Evolutionary conservation across 2,888 invertebrate genomes (phyloP), one percentile per base, ranked within the genome.

Genomic region (Cosmorhoe ocellata): DNA sequence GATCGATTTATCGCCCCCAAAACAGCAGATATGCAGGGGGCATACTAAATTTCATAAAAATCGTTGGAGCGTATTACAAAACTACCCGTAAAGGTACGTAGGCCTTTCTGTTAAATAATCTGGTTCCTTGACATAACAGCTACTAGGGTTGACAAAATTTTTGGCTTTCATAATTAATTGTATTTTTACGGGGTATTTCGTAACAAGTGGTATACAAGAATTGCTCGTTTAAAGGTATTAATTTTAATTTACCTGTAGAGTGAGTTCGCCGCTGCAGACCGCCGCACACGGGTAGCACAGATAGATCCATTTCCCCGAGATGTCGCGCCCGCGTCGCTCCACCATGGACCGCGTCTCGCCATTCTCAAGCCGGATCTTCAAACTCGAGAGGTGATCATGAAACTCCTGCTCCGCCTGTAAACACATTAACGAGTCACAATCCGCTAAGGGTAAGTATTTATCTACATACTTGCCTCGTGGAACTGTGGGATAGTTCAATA

Each of bases 271-370:
- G 57, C 81, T 83, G 71, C 90, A 90, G 18, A 84, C 74, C 2
- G 91, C 91, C 1, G 87, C 89, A 64, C 92, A 92, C 3, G 91
- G 89, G 63, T 81, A 91, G 73, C 92, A 92, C 56, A 89, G 65
- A 63, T 91, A 91, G 38, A 84, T 80, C 84, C 88, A 91, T 51
- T 84, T 81, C 53, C 89, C 83, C 7, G 84, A 76, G 5, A 81
- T 67, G 59, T 91, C 89, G 3, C 90, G 80, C 2, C 77, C 79
- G 36, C 80, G 82, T 27, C 90, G 70, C 61, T 91, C 87, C 72
- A 91, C 90, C 81, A 92, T 90, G 47, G 78, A 67, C 27, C 86
- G 79, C 26, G 66, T 57, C 38, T 62, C 73, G 18, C 85, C 91
- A 87, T 91, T 83, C 3, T 90, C 89, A 7, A 88, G 67, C 45